phyloP scores from a whole-genome alignment of 2,797 vertebrate species.

The Cynopterus sphinx region DNA sequence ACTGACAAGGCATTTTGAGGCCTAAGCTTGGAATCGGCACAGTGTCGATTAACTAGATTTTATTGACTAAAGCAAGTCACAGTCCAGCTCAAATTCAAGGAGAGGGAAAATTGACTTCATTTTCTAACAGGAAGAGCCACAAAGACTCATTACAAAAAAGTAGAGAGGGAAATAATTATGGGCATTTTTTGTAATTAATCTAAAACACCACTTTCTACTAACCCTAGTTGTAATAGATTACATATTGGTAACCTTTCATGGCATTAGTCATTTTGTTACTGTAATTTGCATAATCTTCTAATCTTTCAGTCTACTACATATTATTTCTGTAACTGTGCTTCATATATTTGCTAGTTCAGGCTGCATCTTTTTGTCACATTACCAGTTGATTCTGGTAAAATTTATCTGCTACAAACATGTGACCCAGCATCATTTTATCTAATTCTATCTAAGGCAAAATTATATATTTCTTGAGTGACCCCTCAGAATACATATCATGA shows the following conservation, averaged over 20 bases:
- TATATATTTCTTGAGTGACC: conserved; percentile 18
- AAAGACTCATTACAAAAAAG: neutral
- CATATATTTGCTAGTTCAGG: neutral
- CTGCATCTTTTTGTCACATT: neutral
- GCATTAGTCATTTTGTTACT: neutral
- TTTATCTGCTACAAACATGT: neutral
- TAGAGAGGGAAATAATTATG: neutral
- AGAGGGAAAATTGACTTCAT: neutral
- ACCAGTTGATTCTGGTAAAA: neutral
- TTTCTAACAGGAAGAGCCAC: neutral
- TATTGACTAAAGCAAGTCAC: neutral
- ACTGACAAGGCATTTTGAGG: neutral
- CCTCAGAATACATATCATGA: neutral
- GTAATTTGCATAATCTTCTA: neutral
- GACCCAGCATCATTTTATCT: neutral
- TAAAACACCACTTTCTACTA: neutral
- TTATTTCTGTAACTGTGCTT: neutral
- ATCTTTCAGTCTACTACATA: neutral
- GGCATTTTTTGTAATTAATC: neutral
- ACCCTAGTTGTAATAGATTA: neutral
- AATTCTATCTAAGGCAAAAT: neutral
- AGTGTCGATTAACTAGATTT: neutral
- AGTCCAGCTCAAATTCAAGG: neutral
- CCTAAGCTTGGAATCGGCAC: neutral
- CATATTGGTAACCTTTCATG: neutral